Evolutionary conservation across 2,888 invertebrate genomes (phyloP).

Genomic region (Habrosyne pyritoides): DNA sequence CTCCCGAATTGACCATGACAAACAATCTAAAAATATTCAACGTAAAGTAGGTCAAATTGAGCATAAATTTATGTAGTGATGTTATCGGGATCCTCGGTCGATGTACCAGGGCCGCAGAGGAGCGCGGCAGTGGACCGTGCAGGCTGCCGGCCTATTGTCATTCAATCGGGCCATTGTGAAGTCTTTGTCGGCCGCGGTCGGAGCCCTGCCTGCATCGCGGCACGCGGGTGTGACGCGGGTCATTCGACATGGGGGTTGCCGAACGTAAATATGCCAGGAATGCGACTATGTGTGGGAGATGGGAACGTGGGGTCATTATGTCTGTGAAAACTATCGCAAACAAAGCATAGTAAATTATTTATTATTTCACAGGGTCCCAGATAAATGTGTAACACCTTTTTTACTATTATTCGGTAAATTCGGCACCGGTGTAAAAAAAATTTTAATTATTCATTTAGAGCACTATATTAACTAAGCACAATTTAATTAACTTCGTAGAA

Average conservation of each 20-base stretch:
- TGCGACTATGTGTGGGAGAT: slow-evolving; percentile 9
- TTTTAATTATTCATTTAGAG: no score
- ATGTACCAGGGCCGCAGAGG: slow-evolving; percentile 49
- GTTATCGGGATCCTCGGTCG: slow-evolving; percentile 29
- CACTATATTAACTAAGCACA: no score
- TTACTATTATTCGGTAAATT: no score
- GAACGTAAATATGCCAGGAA: slow-evolving; percentile 38
- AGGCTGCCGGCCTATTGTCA: slow-evolving; percentile 63
- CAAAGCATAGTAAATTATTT: background rate
- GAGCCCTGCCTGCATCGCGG: slow-evolving; percentile 30
- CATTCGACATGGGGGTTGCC: slow-evolving; percentile 60
- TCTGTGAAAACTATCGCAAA: background rate
- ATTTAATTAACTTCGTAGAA: no score
- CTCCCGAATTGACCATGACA: slow-evolving; percentile 54
- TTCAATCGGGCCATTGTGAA: slow-evolving; percentile 71
- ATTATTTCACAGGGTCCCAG: background rate
- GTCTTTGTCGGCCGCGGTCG: slow-evolving; percentile 57
- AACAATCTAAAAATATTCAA: slow-evolving; percentile 53
- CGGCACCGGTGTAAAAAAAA: no score
- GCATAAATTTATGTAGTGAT: slow-evolving; percentile 58
- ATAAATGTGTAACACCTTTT: no score
- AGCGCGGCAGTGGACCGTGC: slow-evolving; percentile 62
- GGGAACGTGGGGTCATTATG: slow-evolving; percentile 1
- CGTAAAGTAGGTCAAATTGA: slow-evolving; percentile 59
- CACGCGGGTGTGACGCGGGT: slow-evolving; percentile 17